phyloP scores from a whole-genome alignment of 2,888 invertebrate species.

The Gordius sp. region DNA sequence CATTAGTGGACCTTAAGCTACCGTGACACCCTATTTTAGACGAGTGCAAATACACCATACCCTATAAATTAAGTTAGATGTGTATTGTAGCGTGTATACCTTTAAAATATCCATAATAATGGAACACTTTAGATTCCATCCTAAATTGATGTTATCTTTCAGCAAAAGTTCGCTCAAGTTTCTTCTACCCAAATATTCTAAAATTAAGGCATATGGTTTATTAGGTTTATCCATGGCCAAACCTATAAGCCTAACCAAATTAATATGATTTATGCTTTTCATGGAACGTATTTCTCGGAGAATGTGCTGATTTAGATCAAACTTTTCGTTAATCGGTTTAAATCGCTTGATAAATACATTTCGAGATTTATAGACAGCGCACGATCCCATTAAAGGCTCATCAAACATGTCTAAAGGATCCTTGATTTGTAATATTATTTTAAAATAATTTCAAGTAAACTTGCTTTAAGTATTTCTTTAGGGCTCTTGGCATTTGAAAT shows the following conservation, averaged over 20 bases:
- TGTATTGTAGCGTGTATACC: conserved; percentile 15
- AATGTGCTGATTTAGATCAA: background rate
- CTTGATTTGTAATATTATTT: no score
- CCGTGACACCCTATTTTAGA: conserved; percentile 23
- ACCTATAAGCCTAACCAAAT: background rate
- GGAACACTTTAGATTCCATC: conserved; percentile 12
- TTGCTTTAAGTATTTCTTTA: no score
- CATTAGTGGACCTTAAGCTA: conserved; percentile 24
- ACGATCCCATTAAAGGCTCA: no score
- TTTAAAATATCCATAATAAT: conserved; percentile 13
- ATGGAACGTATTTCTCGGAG: background rate
- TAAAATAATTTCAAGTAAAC: no score
- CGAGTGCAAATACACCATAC: conserved; percentile 24
- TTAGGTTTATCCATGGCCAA: background rate
- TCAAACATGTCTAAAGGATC: no score
- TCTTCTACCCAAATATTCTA: background rate
- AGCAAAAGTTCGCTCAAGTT: background rate
- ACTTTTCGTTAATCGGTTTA: background rate
- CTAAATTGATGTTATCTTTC: background rate
- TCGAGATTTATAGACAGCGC: background rate
- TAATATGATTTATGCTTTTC: background rate
- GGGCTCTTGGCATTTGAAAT: no score
- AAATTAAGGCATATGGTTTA: background rate
- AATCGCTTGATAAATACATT: background rate
- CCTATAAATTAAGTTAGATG: conserved; percentile 22